Percentiles rank a stretch among this genome's conserved stretches.
Conservation (phyloP, 2,888 invertebrate genomes). For the Lepas anatifera region DNA sequence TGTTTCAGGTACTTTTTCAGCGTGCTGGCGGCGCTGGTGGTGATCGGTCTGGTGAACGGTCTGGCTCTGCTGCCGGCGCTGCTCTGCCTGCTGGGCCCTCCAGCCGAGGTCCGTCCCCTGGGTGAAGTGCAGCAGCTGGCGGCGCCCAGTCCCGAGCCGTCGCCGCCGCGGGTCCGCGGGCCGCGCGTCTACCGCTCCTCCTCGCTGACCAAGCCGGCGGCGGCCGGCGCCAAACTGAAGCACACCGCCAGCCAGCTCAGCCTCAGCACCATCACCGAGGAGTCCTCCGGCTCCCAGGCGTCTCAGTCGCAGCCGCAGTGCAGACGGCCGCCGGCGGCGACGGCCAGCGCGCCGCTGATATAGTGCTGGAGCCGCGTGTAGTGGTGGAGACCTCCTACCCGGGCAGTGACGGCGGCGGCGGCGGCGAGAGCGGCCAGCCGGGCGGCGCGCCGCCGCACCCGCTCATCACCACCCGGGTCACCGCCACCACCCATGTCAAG, state of each 20-base stretch:
- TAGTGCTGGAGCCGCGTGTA: constrained; percentile 83
- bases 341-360: constrained; percentile 39
- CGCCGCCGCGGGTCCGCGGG: constrained; percentile 36
- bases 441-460: constrained; percentile 20
- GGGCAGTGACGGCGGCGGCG: constrained; percentile 18
- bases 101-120: constrained; percentile 67
- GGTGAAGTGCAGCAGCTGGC: constrained; percentile 65
- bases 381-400: constrained; percentile 72
- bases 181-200: constrained; percentile 22
- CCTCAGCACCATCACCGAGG: constrained; percentile 92
- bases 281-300: constrained; percentile 58
- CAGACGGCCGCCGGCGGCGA: constrained; percentile 24
- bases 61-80: constrained; percentile 84
- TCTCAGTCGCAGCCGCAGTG: background rate
- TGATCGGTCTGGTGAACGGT: constrained; percentile 77
- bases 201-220: background rate
- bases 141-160: constrained; percentile 69
- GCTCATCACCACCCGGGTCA: constrained; percentile 51
- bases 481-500: constrained; percentile 90
- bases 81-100: constrained; percentile 75
- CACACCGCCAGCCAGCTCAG: constrained; percentile 28
- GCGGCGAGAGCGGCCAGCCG: constrained; percentile 23
- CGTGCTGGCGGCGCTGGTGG: constrained; percentile 62
- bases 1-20: constrained; percentile 61
- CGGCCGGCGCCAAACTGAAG: constrained; percentile 24